Conservation (phyloP, 2,113 vertebrate genomes). For the Grammomys surdaster region DNA sequence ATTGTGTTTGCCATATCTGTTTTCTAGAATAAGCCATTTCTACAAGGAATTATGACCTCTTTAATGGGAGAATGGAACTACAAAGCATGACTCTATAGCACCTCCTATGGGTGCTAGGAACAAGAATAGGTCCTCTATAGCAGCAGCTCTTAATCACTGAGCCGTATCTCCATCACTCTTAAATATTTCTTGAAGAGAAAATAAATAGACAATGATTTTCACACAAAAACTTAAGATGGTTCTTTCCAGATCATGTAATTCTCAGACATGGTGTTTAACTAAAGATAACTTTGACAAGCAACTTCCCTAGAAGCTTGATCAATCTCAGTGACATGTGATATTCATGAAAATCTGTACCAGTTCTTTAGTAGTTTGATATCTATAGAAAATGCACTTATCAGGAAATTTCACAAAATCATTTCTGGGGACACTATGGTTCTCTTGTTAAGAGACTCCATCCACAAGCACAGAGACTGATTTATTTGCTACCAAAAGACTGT, state of each 20-base stretch:
- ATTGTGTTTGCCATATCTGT: background rate
- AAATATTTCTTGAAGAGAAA: background rate
- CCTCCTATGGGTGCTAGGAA: too few relatives aligned
- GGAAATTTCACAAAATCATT: slow-evolving; percentile 41
- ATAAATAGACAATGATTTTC: background rate
- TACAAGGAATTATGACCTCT: background rate
- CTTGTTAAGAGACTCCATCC: slow-evolving; percentile 54
- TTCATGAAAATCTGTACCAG: background rate
- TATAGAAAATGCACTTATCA: slow-evolving; percentile 44
- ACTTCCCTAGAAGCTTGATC: background rate
- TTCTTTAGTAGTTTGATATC: slow-evolving; percentile 25
- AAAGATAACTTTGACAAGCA: slow-evolving; percentile 37
- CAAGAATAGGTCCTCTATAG: background rate
- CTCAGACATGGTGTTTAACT: background rate
- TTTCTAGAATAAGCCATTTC: background rate
- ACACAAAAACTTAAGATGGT: background rate
- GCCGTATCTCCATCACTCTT: background rate
- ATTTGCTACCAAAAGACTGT: slow-evolving; percentile 68
- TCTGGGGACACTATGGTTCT: slow-evolving; percentile 30
- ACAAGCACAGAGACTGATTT: slow-evolving; percentile 57
- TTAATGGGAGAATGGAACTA: background rate
- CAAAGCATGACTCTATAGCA: background rate
- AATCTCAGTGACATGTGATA: slow-evolving; percentile 3
- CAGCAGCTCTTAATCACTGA: background rate
- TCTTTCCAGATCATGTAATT: background rate